Evolutionary conservation across 2,888 invertebrate species (phyloP), one percentile per base, ranked within the genome.

Genomic region (Drosophila greeni): DNA sequence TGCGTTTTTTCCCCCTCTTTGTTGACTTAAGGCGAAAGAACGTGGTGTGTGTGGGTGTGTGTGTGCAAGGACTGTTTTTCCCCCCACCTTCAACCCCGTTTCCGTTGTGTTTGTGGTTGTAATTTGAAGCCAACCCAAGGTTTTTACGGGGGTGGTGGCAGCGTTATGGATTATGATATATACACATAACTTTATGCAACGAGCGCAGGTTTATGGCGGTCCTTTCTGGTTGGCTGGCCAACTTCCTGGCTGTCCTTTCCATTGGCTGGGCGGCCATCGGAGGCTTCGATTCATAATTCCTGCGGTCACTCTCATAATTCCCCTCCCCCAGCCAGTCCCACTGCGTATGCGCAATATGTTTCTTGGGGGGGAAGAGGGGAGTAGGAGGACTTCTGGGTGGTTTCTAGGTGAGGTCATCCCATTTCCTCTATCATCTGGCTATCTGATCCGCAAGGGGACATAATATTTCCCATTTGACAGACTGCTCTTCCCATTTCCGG

Each of bases 111-210:
- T 66, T 80, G 79, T 75, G 79, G 79, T 80, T 73, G 79, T 74
- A 84, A 84, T 80, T 83, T 69, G 73, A 70, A 66, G 77, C 53
- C 64, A 68, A 53, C 40, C 66, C 9, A 23, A 23, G 20, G 55
- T 18, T 37, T 66, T 49, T 33, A 33, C 47, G 31, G 55, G 49
- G 49, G 49, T 66, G 49, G 47, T 51, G 24, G 48, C 23, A 34
- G 43, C 42, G 33, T 83, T 82, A 82, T 82, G 78, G 84, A 78
- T 83, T 83, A 83, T 80, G 78, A 79, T 60, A 37, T 54, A 60
- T 72, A 74, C 64, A 74, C 76, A 82, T 82, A 82, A 82, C 81
- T 76, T 76, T 70, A 76, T 82, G 80, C 62, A 76, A 82, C 69
- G 65, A 52, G 61, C 60, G 65, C 52, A 52, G 62, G 62, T 62